These are phyloP conservation scores for Siphonodentalium dalli DNA, from an alignment of 2,888 invertebrate genomes.

Conservation along the genomic window DNA sequence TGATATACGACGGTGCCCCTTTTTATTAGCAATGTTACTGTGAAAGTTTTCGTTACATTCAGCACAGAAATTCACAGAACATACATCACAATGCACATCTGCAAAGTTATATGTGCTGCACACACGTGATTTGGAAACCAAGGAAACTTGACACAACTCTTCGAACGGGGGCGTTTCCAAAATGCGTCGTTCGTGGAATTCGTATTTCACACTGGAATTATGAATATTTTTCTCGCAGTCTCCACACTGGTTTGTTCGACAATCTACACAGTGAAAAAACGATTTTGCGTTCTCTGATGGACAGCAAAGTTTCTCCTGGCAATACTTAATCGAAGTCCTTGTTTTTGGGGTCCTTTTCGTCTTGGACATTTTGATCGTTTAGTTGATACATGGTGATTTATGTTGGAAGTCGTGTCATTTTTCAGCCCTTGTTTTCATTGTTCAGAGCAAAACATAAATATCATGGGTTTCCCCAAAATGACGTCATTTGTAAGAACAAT, in stretches of 20 bases:
- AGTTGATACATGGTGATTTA: too few relatives aligned
- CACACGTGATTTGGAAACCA: conserved; percentile 22
- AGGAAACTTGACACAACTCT: conserved; percentile 53
- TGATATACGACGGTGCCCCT: conserved; percentile 34
- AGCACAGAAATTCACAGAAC: conserved; percentile 56
- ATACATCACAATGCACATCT: conserved; percentile 61
- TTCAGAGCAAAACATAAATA: too few relatives aligned
- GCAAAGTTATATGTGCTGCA: conserved; percentile 61
- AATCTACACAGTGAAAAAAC: conserved; percentile 56
- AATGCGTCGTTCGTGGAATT: conserved; percentile 55
- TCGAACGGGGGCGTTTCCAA: conserved; percentile 47
- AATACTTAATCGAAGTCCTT: conserved; percentile 49
- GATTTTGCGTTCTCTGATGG: conserved; percentile 52
- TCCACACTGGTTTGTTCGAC: conserved; percentile 61
- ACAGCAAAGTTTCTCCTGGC: conserved; percentile 59
- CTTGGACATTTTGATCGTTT: too few relatives aligned
- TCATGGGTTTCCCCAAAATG: too few relatives aligned
- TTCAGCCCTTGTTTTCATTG: too few relatives aligned
- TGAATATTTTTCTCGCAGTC: conserved; percentile 61
- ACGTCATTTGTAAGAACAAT: too few relatives aligned
- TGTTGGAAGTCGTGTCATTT: too few relatives aligned
- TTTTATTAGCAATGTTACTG: conserved; percentile 30
- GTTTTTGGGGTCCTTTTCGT: conserved; percentile 42
- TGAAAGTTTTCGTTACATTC: conserved; percentile 58
- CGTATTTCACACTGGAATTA: conserved; percentile 45